Conservation (phyloP, 2,888 invertebrate genomes). For the Caenorhabditis wallacei region DNA sequence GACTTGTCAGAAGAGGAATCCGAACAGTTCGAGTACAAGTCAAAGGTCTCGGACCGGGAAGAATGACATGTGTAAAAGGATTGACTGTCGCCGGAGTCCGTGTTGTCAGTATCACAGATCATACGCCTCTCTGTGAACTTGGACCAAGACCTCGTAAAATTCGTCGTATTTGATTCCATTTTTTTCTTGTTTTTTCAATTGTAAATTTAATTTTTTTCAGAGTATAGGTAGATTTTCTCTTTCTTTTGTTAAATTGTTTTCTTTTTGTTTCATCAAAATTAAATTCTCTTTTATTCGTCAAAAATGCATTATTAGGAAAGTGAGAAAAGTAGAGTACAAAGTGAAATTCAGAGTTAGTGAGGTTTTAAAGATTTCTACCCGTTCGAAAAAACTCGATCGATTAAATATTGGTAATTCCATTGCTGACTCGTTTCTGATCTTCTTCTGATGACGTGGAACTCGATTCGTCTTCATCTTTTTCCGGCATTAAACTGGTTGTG, state of each 20-base stretch:
- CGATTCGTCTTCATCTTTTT: constrained; percentile 52
- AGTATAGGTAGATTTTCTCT: constrained; percentile 27
- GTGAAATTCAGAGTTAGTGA: constrained; percentile 21
- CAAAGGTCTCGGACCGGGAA: constrained; percentile 84
- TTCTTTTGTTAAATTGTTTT: constrained; percentile 12
- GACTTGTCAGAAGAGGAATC: constrained; percentile 82
- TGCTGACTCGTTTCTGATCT: constrained; percentile 50
- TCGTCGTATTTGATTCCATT: constrained; percentile 88
- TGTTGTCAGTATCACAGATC: constrained; percentile 94
- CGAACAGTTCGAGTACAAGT: constrained; percentile 82
- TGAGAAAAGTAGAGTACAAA: constrained; percentile 21
- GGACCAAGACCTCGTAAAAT: constrained; percentile 90
- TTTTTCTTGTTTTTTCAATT: background rate
- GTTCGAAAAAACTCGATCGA: background rate
- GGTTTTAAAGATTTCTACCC: background rate
- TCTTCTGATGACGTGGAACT: constrained; percentile 52
- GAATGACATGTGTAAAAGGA: constrained; percentile 92
- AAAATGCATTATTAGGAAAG: constrained; percentile 12
- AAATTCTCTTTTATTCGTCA: background rate
- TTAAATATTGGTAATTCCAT: constrained; percentile 44
- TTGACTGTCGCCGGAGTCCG: constrained; percentile 93
- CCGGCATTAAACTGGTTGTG: constrained; percentile 66
- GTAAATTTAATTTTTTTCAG: constrained; percentile 23
- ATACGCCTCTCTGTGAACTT: constrained; percentile 90
- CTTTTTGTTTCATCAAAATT: constrained; percentile 9